Conservation (phyloP, 1,140 invertebrate genomes). For the Papilio aristodemus region DNA sequence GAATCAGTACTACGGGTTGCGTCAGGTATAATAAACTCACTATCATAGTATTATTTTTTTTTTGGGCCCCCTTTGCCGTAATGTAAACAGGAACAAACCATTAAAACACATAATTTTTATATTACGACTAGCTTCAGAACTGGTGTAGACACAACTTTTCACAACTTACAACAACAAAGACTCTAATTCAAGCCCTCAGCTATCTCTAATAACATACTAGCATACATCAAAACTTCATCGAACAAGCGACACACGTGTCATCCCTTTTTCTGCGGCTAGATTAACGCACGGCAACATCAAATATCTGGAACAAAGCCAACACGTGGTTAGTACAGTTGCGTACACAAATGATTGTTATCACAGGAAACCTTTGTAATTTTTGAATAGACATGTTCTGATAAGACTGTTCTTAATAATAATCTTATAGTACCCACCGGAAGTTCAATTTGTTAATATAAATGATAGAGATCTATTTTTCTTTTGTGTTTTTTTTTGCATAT, state of each 20-base stretch:
- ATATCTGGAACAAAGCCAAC: conserved; percentile 44
- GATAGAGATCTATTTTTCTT: no score
- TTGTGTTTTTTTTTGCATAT: not conserved
- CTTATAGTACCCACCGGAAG: not conserved
- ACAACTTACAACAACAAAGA: no score
- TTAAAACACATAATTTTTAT: no score
- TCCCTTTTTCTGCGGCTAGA: conserved; percentile 31
- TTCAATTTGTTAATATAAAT: no score
- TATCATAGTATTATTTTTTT: no score
- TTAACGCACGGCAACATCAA: conserved; percentile 45
- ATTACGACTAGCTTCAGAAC: no score
- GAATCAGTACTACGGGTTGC: no score
- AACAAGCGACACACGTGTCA: conserved; percentile 18
- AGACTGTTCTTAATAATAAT: not conserved
- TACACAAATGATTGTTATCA: not conserved
- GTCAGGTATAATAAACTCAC: no score
- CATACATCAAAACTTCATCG: not conserved
- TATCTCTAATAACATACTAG: not conserved
- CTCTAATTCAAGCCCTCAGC: not conserved
- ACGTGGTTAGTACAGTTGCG: not conserved
- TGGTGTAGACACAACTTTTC: no score
- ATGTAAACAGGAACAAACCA: no score
- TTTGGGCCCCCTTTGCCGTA: no score
- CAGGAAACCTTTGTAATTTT: conserved; percentile 12
- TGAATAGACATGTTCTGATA: not conserved